A percentile compares a stretch with the other conserved stretches of the same genome.
Conservation (phyloP, 2,888 invertebrate species). For the Rhagophthalmus giganteus region DNA sequence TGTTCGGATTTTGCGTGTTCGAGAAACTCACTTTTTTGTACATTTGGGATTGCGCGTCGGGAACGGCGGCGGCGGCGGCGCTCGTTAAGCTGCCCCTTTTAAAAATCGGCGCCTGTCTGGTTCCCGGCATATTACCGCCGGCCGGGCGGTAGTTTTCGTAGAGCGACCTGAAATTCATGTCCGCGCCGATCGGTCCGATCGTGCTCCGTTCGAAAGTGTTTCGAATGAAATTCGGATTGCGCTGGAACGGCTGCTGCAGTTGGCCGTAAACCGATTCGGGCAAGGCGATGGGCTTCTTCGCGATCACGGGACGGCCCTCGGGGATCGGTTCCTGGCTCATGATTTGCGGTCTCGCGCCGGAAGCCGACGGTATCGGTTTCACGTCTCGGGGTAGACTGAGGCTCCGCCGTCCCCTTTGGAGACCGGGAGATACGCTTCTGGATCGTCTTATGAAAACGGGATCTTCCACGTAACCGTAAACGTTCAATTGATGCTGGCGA, state of each 20-base stretch:
- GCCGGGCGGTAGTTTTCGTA: slow-evolving; percentile 19
- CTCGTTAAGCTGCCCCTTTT: slow-evolving; percentile 58
- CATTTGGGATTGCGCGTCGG: slow-evolving; percentile 51
- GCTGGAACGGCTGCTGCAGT: slow-evolving; percentile 18
- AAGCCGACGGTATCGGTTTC: slow-evolving; percentile 1
- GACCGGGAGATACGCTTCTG: slow-evolving; percentile 55
- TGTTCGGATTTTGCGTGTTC: slow-evolving; percentile 41
- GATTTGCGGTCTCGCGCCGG: slow-evolving; percentile 7
- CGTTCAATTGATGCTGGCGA: slow-evolving; percentile 43
- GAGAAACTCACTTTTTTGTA: slow-evolving; percentile 60
- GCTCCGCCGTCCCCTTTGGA: slow-evolving; percentile 52
- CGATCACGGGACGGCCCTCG: slow-evolving; percentile 32
- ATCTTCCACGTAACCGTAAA: slow-evolving; percentile 47
- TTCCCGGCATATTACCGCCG: neutral
- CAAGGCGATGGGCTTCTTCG: slow-evolving; percentile 21
- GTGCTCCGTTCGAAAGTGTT: slow-evolving; percentile 41
- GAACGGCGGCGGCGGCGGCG: slow-evolving; percentile 39
- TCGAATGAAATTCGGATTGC: slow-evolving; percentile 40
- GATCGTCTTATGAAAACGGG: slow-evolving; percentile 50
- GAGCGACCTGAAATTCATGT: slow-evolving; percentile 16
- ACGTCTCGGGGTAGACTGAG: slow-evolving; percentile 51
- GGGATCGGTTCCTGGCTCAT: slow-evolving; percentile 30
- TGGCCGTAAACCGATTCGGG: slow-evolving; percentile 13
- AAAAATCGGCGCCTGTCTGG: slow-evolving; percentile 53
- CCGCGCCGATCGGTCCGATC: slow-evolving; percentile 38